Evolutionary conservation across 2,888 invertebrate species (phyloP), one percentile per base, ranked within the genome.

Genomic region (Andrena marginata): DNA sequence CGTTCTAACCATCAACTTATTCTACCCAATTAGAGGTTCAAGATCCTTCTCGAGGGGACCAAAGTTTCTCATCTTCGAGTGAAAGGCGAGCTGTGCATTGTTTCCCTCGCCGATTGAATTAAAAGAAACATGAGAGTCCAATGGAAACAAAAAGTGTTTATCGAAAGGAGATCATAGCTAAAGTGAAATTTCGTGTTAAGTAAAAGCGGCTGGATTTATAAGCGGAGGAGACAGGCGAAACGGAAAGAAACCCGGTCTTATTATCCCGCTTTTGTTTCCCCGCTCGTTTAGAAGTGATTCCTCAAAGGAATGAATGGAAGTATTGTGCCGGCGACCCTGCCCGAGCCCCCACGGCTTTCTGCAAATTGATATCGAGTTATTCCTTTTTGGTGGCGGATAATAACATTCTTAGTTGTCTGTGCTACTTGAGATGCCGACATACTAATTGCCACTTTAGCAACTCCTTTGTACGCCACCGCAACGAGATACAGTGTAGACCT

Each of bases 371-470:
- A 77, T 77, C 70, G 83, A 74, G 71, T 72, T 74, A 70, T 80
- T 73, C 80, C 71, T 82, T 79, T 42, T 77, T 73, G 51, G 62
- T 59, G 48, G 65, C 72, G 59, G 77, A 70, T 77, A 82, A 87
- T 82, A 74, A 69, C 77, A 69, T 75, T 85, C 78, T 77, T 82
- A 81, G 51, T 74, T 75, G 76, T 80, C 77, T 60, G 48, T 82
- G 63, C 75, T 23, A 76, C 69, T 60, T 64, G 87, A 69, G 80
- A 80, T 72, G 75, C 67, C 81, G 60, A 63, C 72, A 72, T 82
- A 84, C 73, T 87, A 86, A 86, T 86, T 86, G 86, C 81, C 77
- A 86, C 85, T 86, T 67, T n/a, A 60, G 31, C 10, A 48, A n/a
- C 29, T 48, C 56, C 74, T 78, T 83, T 84, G 70, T 71, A 4